Conservation (phyloP, 1,140 invertebrate species). For the Aphelinus atriplicis region DNA sequence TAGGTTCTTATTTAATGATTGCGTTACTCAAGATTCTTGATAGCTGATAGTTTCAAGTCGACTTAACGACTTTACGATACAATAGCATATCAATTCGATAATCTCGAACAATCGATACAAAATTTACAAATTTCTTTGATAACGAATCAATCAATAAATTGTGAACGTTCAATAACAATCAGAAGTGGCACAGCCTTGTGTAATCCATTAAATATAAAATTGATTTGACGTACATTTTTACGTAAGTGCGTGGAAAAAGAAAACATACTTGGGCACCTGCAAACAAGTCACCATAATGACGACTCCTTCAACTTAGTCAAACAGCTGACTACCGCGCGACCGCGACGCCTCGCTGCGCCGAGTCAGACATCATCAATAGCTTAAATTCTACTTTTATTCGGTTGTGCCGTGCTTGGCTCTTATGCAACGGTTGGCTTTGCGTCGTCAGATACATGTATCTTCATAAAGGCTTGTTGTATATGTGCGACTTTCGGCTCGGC, state of each 20-base stretch:
- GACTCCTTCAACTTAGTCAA: not conserved
- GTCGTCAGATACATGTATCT: not conserved
- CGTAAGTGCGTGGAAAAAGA: not conserved
- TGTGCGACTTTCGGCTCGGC: not conserved
- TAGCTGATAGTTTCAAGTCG: no score
- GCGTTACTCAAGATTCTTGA: no score
- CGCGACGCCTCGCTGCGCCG: not conserved
- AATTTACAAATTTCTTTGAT: no score
- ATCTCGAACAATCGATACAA: no score
- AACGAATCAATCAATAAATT: no score
- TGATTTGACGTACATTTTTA: not conserved
- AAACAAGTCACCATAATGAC: slow-evolving; percentile 1
- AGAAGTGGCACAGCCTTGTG: no score
- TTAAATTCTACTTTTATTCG: slow-evolving; percentile 10
- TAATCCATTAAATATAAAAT: not conserved
- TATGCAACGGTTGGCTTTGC: slow-evolving; percentile 1
- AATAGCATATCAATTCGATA: no score
- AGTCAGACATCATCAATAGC: not conserved
- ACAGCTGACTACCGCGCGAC: not conserved
- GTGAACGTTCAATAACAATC: no score
- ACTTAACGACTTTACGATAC: no score
- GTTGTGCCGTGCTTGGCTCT: not conserved
- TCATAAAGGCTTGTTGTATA: not conserved
- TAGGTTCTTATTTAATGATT: no score
- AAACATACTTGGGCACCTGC: not conserved